Percentiles rank a stretch among this genome's conserved stretches.
Conservation (phyloP, 2,113 vertebrate genomes). For the Vulpes lagopus region DNA sequence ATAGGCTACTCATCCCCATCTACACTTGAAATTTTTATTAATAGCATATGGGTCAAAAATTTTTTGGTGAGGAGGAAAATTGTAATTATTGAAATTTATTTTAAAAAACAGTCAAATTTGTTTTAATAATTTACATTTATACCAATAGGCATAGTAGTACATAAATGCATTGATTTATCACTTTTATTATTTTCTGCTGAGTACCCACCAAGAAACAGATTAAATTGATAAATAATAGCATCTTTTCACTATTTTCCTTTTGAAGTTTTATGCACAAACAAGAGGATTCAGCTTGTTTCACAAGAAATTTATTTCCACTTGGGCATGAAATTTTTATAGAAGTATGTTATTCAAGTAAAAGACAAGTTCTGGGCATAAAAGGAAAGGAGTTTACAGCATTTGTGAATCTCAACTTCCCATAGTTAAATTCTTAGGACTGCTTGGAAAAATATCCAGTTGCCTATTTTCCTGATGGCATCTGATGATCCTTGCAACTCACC, state of each 20-base stretch:
- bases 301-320: slow-evolving; percentile 5
- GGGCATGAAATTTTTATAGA: neutral
- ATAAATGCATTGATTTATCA: neutral
- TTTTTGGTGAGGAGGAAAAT: neutral
- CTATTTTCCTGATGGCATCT: neutral
- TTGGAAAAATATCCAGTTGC: neutral
- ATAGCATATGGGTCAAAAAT: neutral
- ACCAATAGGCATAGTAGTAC: neutral
- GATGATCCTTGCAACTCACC: neutral
- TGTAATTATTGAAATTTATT: neutral
- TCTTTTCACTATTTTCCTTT: neutral
- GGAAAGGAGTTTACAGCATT: neutral
- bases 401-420: neutral
- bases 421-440: neutral
- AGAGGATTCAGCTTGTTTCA: neutral
- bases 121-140: neutral
- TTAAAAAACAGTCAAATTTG: neutral
- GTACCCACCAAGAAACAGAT: neutral
- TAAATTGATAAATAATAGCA: neutral
- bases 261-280: neutral
- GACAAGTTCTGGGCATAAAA: neutral
- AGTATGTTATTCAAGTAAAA: slow-evolving; percentile 21
- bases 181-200: neutral
- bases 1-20: neutral
- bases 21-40: slow-evolving; percentile 28